Conservation (phyloP, 2,797 vertebrate genomes). For the Poecilia velifera region DNA sequence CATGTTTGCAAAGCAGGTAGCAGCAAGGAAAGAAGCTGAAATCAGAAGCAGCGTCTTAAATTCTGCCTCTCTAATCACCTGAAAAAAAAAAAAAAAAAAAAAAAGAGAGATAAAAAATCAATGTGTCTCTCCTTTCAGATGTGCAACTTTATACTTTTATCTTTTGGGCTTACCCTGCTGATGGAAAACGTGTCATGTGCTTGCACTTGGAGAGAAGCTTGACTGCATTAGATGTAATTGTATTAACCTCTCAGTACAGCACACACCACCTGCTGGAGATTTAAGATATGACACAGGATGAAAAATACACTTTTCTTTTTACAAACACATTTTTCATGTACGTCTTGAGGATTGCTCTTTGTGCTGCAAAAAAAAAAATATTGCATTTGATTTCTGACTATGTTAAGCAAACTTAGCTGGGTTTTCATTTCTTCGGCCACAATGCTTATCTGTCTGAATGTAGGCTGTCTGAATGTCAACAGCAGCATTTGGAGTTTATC, state of each 20-base stretch:
- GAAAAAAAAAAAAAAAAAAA: constrained; percentile 27
- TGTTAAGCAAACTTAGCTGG: not conserved
- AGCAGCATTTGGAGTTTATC: constrained; percentile 48
- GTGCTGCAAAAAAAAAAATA: not conserved
- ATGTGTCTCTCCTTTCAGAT: constrained; percentile 58
- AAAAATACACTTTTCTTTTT: not conserved
- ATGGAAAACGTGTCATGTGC: constrained; percentile 48
- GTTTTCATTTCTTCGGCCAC: constrained; percentile 19
- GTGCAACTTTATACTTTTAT: constrained; percentile 56
- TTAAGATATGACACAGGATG: constrained; percentile 10
- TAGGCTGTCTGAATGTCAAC: constrained; percentile 30
- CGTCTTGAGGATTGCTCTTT: not conserved
- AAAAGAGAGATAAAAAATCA: constrained; percentile 47
- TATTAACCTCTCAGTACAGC: constrained; percentile 24
- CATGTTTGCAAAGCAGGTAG: constrained; percentile 67
- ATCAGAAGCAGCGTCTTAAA: constrained; percentile 69
- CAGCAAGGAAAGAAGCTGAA: constrained; percentile 56
- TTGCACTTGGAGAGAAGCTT: constrained; percentile 34
- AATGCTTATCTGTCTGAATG: constrained; percentile 22
- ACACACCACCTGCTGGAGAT: constrained; percentile 63
- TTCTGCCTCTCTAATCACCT: constrained; percentile 71
- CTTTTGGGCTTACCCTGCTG: constrained; percentile 50
- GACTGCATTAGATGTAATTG: constrained; percentile 28
- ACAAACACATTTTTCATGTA: not conserved
- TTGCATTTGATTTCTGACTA: constrained; percentile 2